Evolutionary conservation across 2,888 invertebrate genomes (phyloP), one percentile per base, ranked within the genome.

Genomic region (Epirrhoe alternata): DNA sequence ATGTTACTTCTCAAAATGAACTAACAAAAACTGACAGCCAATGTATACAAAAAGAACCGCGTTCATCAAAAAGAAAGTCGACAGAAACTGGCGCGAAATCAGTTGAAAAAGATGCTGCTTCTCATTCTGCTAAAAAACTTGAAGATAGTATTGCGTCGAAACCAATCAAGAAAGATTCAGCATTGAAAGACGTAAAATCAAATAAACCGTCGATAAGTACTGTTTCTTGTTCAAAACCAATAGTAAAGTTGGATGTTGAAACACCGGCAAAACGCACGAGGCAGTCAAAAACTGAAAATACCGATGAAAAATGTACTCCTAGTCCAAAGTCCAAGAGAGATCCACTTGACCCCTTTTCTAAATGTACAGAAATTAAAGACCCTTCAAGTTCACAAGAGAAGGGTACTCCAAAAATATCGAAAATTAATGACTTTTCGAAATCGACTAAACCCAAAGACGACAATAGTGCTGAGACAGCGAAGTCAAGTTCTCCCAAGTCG

Each of bases 51-150:
- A 47, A 49, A 61, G 24, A 54, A 49, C 54, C 30, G 8, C 5
- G 12, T 38, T 5, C 56, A 17, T 14, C 33, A 33, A 51, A 33
- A 53, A 58, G 6, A 54, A 57, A 6, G 5, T 24, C 8, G 8
- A 35, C 30, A 33, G 16, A 61, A 66, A 61, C 30, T 24, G 24
- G 12, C 42, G 42, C 31, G 1, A 56, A 55, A 7, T 47, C 47
- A 31, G 31, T 5, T 6, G 35, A 53, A 54, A 35, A 24, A 51
- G 59, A 52, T 16, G 38, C n/a, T 14, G 35, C 30, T 17, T 38
- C 17, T 17, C 55, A 61, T 49, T 52, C 38, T 45, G 53, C 33
- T 45, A 51, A 38, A 30, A 49, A 38, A 30, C 56, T 51, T 51
- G 24, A 35, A 38, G 33, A 45, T 50, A 8, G 6, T 17, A 33